phyloP scores from a whole-genome alignment of 2,888 invertebrate genomes.

The Euproctis similis region DNA sequence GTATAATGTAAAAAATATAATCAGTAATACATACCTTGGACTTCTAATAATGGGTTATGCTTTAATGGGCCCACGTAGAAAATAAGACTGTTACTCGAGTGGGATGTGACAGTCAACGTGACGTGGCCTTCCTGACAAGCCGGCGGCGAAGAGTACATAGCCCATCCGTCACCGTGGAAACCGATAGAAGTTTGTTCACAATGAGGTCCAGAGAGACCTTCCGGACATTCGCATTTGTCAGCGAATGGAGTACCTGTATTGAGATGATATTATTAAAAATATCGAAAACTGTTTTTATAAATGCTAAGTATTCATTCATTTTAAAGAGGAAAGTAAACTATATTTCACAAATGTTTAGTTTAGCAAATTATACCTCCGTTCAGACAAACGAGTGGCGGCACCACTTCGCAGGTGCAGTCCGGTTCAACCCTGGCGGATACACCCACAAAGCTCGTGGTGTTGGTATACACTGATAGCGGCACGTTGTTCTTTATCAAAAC shows the following conservation, averaged over 20 bases:
- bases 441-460: constrained; percentile 95
- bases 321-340: too few species aligned
- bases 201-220: constrained; percentile 87
- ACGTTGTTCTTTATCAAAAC: constrained; percentile 82
- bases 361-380: constrained; percentile 80
- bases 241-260: constrained; percentile 73
- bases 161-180: constrained; percentile 94
- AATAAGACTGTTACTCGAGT: constrained; percentile 85
- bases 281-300: too few species aligned
- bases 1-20: neutral
- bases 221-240: constrained; percentile 86
- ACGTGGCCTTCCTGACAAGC: constrained; percentile 90
- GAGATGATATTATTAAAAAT: too few species aligned
- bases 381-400: constrained; percentile 77
- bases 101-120: constrained; percentile 86
- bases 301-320: too few species aligned
- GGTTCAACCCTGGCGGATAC: constrained; percentile 89
- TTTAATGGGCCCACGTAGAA: constrained; percentile 92
- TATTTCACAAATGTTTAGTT: too few species aligned
- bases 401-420: constrained; percentile 81
- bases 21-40: constrained; percentile 72
- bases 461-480: constrained; percentile 91
- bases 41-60: constrained; percentile 77
- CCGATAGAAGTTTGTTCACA: constrained; percentile 93
- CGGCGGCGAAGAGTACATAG: constrained; percentile 91